Conservation (phyloP, 2,888 invertebrate species). For the Spatulosminthurus flaviceps region DNA sequence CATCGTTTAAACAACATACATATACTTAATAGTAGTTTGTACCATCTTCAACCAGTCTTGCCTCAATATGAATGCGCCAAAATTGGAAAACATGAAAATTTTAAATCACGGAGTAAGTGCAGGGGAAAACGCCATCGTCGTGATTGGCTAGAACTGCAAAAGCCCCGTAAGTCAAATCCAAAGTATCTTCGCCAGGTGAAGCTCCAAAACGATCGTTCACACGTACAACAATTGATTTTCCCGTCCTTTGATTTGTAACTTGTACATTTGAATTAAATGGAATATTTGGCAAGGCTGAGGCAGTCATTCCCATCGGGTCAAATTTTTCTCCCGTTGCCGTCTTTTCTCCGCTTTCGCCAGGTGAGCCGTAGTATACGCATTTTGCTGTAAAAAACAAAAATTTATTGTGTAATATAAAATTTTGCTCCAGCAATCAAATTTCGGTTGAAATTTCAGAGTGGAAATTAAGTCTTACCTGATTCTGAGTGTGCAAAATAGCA, state of each 20-base stretch:
- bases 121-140: constrained; percentile 36
- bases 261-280: constrained; percentile 24
- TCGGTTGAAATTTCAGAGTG: no score
- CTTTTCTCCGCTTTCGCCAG: constrained; percentile 32
- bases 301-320: constrained; percentile 28
- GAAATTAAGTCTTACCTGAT: no score
- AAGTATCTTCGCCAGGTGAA: constrained; percentile 30
- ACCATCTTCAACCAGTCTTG: no score
- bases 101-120: constrained; percentile 9
- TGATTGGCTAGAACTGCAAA: constrained; percentile 32
- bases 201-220: constrained; percentile 36
- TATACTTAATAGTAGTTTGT: no score
- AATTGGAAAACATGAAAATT: no score
- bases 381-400: constrained; percentile 21
- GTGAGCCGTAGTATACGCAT: constrained; percentile 36
- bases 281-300: constrained; percentile 12
- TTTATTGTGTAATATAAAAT: no score
- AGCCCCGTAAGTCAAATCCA: constrained; percentile 42
- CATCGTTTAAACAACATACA: no score
- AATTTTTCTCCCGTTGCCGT: constrained; percentile 36
- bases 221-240: constrained; percentile 21
- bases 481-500: no score
- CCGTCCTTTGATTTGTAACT: constrained; percentile 32
- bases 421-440: no score
- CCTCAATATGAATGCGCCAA: no score